Evolutionary conservation across 2,888 invertebrate genomes (phyloP).

Genomic region (Amorpha juglandis): DNA sequence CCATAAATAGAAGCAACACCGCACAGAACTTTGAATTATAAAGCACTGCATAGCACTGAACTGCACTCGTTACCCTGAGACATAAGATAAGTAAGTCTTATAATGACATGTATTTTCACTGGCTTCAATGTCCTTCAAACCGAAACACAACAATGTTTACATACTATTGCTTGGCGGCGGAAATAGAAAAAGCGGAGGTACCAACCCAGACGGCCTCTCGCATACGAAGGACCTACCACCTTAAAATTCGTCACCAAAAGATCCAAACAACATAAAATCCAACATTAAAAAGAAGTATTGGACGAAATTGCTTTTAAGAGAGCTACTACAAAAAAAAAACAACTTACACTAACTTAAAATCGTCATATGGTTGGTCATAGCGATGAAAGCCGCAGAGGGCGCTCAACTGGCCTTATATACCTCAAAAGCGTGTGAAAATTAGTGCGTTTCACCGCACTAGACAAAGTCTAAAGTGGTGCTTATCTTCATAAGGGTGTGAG

Average conservation of each 20-base stretch:
- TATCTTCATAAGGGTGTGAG: slow-evolving; percentile 44
- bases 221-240: no score
- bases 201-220: no score
- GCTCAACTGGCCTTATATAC: slow-evolving; percentile 42
- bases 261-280: background rate
- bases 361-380: slow-evolving; percentile 25
- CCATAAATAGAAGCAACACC: no score
- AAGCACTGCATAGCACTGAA: no score
- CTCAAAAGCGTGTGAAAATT: slow-evolving; percentile 56
- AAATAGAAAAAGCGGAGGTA: no score
- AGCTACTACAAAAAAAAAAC: background rate
- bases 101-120: no score
- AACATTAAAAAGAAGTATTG: background rate
- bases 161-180: no score
- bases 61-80: no score
- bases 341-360: slow-evolving; percentile 7
- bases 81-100: no score
- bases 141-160: no score
- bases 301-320: background rate
- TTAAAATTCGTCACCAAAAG: background rate
- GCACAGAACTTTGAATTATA: no score
- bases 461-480: slow-evolving; percentile 57
- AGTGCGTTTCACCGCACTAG: slow-evolving; percentile 56
- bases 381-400: slow-evolving; percentile 38
- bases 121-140: no score